A percentile compares a stretch with the other conserved stretches of the same genome.
These are phyloP conservation scores for Sinodicranocentrus sp. DNA, from an alignment of 2,888 invertebrate genomes.

Conservation along the genomic window DNA sequence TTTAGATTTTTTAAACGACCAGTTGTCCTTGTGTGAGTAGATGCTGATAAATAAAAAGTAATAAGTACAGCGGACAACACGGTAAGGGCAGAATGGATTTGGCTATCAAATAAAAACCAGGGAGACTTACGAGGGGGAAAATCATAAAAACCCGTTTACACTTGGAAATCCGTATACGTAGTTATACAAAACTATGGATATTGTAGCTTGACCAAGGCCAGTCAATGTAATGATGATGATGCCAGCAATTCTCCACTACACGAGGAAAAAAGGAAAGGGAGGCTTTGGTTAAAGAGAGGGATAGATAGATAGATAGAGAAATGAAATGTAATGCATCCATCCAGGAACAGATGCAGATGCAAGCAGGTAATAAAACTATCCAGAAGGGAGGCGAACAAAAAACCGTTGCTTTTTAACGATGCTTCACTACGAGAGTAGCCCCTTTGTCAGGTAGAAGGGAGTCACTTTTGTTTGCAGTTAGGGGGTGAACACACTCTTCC, in stretches of 20 bases:
- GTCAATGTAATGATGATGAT: not conserved
- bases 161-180: slow-evolving; percentile 24
- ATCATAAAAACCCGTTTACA: slow-evolving; percentile 43
- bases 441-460: slow-evolving; percentile 38
- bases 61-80: slow-evolving; percentile 25
- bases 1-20: slow-evolving; percentile 39
- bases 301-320: not conserved
- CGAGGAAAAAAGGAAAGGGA: too few relatives aligned
- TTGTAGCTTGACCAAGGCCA: slow-evolving; percentile 49
- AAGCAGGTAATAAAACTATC: slow-evolving; percentile 63
- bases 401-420: slow-evolving; percentile 63
- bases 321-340: not conserved
- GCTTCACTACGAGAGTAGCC: slow-evolving; percentile 9
- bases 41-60: slow-evolving; percentile 42
- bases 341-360: slow-evolving; percentile 43
- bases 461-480: slow-evolving; percentile 42
- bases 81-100: slow-evolving; percentile 39
- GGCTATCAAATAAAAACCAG: slow-evolving; percentile 32
- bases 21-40: slow-evolving; percentile 54
- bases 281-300: not conserved
- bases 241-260: not conserved
- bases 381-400: slow-evolving; percentile 42
- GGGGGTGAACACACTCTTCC: slow-evolving; percentile 46
- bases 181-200: not conserved
- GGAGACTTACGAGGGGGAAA: slow-evolving; percentile 51